A percentile compares a stretch with the other conserved stretches of the same genome.
Evolutionary conservation across 2,888 invertebrate species (phyloP).

Genomic region (Notocelia uddmanniana): DNA sequence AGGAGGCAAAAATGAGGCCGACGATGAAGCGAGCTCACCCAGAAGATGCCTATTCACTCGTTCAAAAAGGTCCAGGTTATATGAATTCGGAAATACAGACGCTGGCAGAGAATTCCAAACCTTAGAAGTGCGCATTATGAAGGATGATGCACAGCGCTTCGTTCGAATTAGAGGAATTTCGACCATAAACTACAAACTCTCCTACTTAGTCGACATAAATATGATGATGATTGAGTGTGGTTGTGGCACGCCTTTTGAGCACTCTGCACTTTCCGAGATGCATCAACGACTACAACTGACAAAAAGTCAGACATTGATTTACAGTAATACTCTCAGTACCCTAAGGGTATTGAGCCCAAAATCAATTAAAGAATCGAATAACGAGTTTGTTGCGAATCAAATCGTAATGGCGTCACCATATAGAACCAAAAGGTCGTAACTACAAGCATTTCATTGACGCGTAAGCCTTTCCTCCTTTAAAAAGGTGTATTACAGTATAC

Average conservation of each 20-base stretch:
- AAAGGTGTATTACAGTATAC: constrained; percentile 40
- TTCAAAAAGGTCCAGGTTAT: too few relatives aligned
- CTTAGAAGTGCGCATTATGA: too few relatives aligned
- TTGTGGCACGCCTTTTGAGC: not conserved
- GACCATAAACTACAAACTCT: too few relatives aligned
- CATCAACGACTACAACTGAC: not conserved
- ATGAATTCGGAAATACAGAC: too few relatives aligned
- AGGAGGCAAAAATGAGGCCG: too few relatives aligned
- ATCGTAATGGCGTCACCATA: constrained; percentile 22
- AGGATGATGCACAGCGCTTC: too few relatives aligned
- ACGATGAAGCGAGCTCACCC: too few relatives aligned
- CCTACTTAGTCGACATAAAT: too few relatives aligned
- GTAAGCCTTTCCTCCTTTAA: not conserved
- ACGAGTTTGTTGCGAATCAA: constrained; percentile 32
- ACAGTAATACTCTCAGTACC: constrained; percentile 2
- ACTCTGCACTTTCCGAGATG: not conserved
- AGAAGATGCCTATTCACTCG: too few relatives aligned
- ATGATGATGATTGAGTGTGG: not conserved
- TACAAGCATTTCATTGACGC: not conserved
- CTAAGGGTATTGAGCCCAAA: constrained; percentile 14
- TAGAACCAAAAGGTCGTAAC: not conserved
- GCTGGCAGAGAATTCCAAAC: too few relatives aligned
- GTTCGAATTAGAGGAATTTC: too few relatives aligned
- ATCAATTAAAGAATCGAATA: constrained; percentile 29
- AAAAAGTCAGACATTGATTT: not conserved